These are phyloP conservation scores for Strigamia maritima DNA, from an alignment of 2,888 invertebrate genomes.

Conservation along the genomic window DNA sequence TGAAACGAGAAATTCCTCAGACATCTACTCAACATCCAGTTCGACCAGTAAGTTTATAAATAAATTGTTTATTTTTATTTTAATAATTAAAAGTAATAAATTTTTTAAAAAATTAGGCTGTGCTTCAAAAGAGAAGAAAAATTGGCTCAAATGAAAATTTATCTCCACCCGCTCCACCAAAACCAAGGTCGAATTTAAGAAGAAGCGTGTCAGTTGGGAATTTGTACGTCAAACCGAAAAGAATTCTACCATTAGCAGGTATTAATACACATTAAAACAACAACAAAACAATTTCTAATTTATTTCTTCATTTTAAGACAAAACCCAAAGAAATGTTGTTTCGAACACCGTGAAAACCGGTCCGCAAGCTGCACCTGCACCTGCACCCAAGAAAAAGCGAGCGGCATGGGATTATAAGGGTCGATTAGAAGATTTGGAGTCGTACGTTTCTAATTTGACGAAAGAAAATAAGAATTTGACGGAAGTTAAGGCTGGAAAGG, in stretches of 20 bases:
- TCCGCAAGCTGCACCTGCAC: neutral
- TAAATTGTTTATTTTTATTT: too few species aligned
- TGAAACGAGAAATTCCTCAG: too few species aligned
- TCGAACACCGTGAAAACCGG: neutral
- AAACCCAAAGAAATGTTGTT: neutral
- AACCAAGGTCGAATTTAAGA: neutral
- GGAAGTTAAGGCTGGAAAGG: conserved; percentile 35
- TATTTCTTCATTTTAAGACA: neutral
- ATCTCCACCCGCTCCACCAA: neutral
- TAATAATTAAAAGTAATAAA: neutral
- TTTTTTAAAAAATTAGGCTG: neutral
- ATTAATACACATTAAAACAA: too few species aligned
- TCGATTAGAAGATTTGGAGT: conserved; percentile 48
- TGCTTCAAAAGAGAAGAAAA: neutral
- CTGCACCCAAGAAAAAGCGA: neutral
- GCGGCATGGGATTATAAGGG: conserved; percentile 41
- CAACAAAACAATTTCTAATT: too few species aligned
- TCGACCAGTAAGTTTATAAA: neutral
- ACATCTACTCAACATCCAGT: too few species aligned
- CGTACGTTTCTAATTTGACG: neutral
- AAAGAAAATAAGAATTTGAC: conserved; percentile 38
- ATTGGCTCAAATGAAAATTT: neutral
- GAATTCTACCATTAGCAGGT: neutral
- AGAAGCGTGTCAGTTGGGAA: neutral
- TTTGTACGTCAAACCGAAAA: neutral